A percentile compares a stretch with the other conserved stretches of the same genome.
Conservation (phyloP, 2,888 invertebrate genomes). For the Nomada flava region DNA sequence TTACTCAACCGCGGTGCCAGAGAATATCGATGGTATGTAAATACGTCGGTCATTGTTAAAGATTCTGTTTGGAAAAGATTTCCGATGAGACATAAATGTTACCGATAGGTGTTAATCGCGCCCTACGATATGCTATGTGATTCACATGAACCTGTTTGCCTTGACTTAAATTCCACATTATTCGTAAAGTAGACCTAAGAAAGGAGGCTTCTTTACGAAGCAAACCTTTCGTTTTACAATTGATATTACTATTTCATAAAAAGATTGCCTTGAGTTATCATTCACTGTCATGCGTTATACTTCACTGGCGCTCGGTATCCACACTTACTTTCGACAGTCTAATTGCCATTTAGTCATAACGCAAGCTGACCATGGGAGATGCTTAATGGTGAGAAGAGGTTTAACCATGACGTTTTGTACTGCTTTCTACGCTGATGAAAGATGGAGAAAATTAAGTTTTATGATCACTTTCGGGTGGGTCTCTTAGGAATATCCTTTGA, state of each 20-base stretch:
- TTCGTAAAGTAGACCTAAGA: slow-evolving; percentile 21
- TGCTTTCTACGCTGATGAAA: neutral
- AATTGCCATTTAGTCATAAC: neutral
- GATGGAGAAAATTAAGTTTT: neutral
- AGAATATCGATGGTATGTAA: neutral
- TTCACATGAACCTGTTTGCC: slow-evolving; percentile 56
- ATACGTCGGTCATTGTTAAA: neutral
- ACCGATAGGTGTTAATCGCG: slow-evolving; percentile 25
- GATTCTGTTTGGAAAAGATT: neutral
- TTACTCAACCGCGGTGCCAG: no score
- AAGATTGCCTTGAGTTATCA: neutral
- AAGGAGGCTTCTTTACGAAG: slow-evolving; percentile 9
- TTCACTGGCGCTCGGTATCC: slow-evolving; percentile 5
- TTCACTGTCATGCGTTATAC: neutral
- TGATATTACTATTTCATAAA: neutral
- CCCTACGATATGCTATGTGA: slow-evolving; percentile 32
- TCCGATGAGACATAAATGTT: neutral
- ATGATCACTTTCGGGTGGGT: neutral
- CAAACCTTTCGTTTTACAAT: slow-evolving; percentile 30
- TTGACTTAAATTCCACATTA: slow-evolving; percentile 63
- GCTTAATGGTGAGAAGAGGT: no score
- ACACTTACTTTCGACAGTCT: neutral
- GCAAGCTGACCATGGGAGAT: no score
- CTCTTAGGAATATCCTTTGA: neutral
- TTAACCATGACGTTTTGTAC: no score